Evolutionary conservation across 2,113 vertebrate species (phyloP).

Genomic region (Natator depressus): DNA sequence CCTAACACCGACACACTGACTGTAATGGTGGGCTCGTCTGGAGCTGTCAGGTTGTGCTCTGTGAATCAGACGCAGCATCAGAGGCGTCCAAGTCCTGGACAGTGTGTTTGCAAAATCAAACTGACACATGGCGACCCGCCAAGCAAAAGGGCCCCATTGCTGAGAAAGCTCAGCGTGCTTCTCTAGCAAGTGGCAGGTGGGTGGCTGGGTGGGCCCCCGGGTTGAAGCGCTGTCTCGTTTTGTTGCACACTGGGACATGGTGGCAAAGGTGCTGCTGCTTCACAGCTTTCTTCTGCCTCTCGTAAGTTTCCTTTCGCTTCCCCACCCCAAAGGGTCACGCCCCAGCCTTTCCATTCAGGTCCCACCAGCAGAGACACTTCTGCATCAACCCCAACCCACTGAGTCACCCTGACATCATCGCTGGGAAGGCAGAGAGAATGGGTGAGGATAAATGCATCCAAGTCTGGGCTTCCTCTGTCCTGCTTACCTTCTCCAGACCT

Average conservation of each 20-base stretch:
- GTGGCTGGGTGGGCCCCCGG: not conserved
- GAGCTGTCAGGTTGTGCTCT: not conserved
- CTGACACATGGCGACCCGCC: too few species aligned
- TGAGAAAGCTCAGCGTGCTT: not conserved
- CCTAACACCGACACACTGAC: not conserved
- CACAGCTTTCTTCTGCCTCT: not conserved
- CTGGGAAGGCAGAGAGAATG: not conserved
- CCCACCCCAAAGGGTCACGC: not conserved
- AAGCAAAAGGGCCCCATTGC: not conserved
- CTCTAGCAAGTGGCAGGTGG: not conserved
- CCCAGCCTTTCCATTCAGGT: not conserved
- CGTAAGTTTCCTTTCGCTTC: not conserved
- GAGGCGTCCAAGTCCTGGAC: not conserved
- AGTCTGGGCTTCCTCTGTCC: not conserved
- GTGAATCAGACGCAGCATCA: not conserved
- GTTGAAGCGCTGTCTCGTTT: not conserved
- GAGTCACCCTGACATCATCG: not conserved
- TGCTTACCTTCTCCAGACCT: not conserved
- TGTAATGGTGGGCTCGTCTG: not conserved
- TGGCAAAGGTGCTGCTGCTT: not conserved
- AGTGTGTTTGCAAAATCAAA: not conserved
- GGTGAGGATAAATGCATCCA: not conserved
- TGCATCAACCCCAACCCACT: not conserved
- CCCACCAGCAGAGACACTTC: not conserved
- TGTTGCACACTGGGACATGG: not conserved